Conservation (phyloP, 1,140 invertebrate genomes). For the Cephus cinctus region DNA sequence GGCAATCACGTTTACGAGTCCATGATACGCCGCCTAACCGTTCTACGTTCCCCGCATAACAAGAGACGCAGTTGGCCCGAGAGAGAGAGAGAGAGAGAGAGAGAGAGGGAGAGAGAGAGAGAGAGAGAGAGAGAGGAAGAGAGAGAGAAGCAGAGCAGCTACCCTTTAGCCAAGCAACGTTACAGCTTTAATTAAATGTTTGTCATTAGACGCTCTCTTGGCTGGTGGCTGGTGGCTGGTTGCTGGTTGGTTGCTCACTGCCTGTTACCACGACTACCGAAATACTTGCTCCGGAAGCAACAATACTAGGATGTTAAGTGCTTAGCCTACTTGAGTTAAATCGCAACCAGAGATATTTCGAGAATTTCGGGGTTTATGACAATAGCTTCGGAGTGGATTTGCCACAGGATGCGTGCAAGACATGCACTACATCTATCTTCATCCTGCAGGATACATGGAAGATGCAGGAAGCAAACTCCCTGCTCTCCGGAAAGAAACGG, state of each 20-base stretch:
- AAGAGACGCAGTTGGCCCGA: constrained; percentile 28
- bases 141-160: constrained; percentile 6
- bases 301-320: not conserved
- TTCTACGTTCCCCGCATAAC: constrained; percentile 46
- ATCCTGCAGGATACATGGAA: constrained; percentile 18
- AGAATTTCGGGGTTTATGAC: too few relatives aligned
- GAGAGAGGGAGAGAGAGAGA: not conserved
- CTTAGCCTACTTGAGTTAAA: too few relatives aligned
- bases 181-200: constrained; percentile 51
- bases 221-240: constrained; percentile 14
- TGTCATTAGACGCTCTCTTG: constrained; percentile 23
- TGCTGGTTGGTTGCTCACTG: too few relatives aligned
- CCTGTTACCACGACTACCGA: too few relatives aligned
- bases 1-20: constrained; percentile 43
- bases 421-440: too few relatives aligned
- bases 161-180: constrained; percentile 17
- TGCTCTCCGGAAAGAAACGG: constrained; percentile 27
- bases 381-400: too few relatives aligned
- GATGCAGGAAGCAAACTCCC: constrained; percentile 14
- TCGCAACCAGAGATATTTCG: too few relatives aligned
- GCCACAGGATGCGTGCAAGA: too few relatives aligned
- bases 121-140: not conserved
- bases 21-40: constrained; percentile 25
- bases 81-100: not conserved
- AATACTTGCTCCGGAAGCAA: not conserved